A percentile compares a stretch with the other conserved stretches of the same genome.
Conservation (phyloP, 2,888 invertebrate genomes). For the Gari tellinella region DNA sequence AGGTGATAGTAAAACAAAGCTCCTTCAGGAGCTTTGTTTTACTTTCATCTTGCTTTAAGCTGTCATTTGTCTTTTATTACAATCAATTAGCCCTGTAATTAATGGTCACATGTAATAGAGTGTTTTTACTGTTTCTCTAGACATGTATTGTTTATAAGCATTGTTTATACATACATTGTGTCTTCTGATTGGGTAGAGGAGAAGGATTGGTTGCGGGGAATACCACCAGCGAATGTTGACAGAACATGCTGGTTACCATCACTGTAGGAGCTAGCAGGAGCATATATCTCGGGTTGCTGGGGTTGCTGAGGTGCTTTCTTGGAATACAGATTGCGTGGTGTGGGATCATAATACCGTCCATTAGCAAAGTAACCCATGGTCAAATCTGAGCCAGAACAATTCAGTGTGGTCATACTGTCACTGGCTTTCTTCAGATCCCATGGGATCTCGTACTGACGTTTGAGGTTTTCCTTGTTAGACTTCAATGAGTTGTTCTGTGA, state of each 20-base stretch:
- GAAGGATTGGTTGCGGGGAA: constrained; percentile 64
- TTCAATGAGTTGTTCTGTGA: constrained; percentile 55
- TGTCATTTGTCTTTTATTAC: too few species aligned
- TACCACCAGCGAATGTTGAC: constrained; percentile 75
- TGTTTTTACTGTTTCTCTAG: too few species aligned
- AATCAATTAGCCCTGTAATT: too few species aligned
- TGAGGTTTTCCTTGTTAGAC: constrained; percentile 41
- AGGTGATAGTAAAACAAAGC: too few species aligned
- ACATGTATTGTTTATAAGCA: too few species aligned
- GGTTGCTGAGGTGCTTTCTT: constrained; percentile 15
- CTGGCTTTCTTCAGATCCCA: constrained; percentile 52
- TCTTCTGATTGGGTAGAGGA: constrained; percentile 65
- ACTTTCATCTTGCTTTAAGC: too few species aligned
- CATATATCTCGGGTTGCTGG: constrained; percentile 68
- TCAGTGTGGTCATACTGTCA: constrained; percentile 51
- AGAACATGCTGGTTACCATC: constrained; percentile 71
- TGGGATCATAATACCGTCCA: constrained; percentile 77
- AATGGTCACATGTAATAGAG: too few species aligned
- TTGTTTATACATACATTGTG: constrained; percentile 62
- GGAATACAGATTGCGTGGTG: constrained; percentile 60
- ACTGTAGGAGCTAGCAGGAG: constrained; percentile 79
- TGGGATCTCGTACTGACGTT: constrained; percentile 59
- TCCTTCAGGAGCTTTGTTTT: too few species aligned
- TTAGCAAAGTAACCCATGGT: constrained; percentile 77
- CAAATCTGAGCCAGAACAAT: constrained; percentile 62